Base-by-base conservation (phyloP, 2,888 invertebrate genomes). In the Chaitophorus viminalis region DNA sequence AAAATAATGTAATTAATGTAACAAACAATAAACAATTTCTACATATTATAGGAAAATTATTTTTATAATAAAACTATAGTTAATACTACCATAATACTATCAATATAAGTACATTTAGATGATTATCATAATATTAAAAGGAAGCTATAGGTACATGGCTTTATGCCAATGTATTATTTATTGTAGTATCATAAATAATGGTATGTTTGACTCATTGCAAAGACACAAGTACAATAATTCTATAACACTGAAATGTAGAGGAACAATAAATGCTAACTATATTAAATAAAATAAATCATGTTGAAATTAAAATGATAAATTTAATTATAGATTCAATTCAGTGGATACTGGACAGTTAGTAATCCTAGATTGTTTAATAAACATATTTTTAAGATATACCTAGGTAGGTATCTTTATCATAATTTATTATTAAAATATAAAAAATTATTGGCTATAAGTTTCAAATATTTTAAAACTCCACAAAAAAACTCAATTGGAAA, bases 131-230 rank as follows among this genome's bases (percentile, higher is more conserved):
- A 6, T 39, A 54, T 36, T 8, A 54, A n/a, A 18, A 17, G 36
- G 68, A 81, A 33, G n/a, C 29, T 81, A 5, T 81, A 11, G 46
- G n/a, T n/a, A n/a, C n/a, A 36, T 82, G 82, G 36, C 54, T 25
- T 31, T 14, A 70, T 46, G 72, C 72, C 72, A 82, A 82, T 14
- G 46, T 46, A 46, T 46, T 46, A 11, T 46, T 46, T 9, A 74
- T n/a, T n/a, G 14, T 54, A 29, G n/a, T n/a, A 36, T 11, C 17
- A n/a, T 33, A 72, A 0, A n/a, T 68, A 3, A n/a, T n/a, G n/a
- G n/a, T n/a, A n/a, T n/a, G 17, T 60, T 60, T 60, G 21, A 25
- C 21, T 70, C 29, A 70, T 17, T 31, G 25, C 31, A 11, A 29
- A 17, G 14, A 29, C 54, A n/a, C n/a, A 39, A 74, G 25, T n/a